These are phyloP conservation scores for Caenorhabditis latens DNA, from an alignment of 1,140 invertebrate genomes.

Conservation along the genomic window DNA sequence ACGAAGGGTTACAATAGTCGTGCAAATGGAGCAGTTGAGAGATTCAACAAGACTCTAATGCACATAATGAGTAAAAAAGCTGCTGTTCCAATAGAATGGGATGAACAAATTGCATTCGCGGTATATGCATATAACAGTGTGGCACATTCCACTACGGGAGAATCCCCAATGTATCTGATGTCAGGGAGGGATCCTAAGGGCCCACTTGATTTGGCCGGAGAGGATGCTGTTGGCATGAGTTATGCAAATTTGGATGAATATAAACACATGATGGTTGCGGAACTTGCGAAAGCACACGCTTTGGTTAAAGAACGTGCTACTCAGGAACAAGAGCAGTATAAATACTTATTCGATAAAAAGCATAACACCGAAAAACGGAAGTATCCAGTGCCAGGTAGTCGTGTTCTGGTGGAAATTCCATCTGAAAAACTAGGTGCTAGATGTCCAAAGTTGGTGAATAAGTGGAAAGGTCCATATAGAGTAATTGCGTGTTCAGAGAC, in stretches of 20 bases:
- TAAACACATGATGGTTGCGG: not conserved
- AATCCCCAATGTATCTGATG: not conserved
- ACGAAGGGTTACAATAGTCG: conserved; percentile 48
- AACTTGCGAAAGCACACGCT: not conserved
- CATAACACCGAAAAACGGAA: not conserved
- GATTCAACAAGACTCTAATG: conserved; percentile 43
- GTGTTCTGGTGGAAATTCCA: not conserved
- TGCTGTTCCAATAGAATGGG: conserved; percentile 14
- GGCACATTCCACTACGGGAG: not conserved
- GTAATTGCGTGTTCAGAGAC: not conserved
- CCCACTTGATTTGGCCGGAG: not conserved
- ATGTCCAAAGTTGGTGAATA: conserved; percentile 19
- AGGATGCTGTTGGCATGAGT: not conserved
- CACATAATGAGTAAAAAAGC: conserved; percentile 8
- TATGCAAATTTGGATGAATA: conserved; percentile 19
- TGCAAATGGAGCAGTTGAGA: conserved; percentile 46
- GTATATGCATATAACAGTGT: not conserved
- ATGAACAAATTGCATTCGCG: conserved; percentile 22
- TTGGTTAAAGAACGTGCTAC: not conserved
- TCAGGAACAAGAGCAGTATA: not conserved
- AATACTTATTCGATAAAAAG: not conserved
- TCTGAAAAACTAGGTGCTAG: not conserved
- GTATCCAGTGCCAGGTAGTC: not conserved
- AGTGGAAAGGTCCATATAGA: not conserved
- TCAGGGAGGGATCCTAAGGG: conserved; percentile 8